Percentiles rank a stretch among this genome's conserved stretches.
Evolutionary conservation across 2,797 vertebrate species (phyloP).

Genomic region (Premnoplex brunnescens): DNA sequence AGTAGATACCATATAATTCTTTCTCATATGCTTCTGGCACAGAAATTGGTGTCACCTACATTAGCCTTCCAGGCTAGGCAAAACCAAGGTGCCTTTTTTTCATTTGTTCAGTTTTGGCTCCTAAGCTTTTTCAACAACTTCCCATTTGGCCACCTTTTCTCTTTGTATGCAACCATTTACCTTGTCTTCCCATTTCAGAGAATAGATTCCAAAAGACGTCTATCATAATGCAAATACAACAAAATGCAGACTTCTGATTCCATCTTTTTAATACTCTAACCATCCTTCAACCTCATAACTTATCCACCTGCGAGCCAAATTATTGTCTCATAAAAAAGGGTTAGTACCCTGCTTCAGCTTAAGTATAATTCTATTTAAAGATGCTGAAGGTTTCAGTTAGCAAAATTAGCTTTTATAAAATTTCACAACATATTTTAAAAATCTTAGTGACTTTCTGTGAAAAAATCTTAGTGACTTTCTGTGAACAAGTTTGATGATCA

Average conservation of each 20-base stretch:
- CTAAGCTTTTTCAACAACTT: background rate
- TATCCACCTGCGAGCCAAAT: constrained; percentile 49
- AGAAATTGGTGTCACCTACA: background rate
- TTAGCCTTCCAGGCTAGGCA: background rate
- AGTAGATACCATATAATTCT: background rate
- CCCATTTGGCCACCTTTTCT: background rate
- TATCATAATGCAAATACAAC: constrained; percentile 15
- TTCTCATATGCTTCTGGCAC: background rate
- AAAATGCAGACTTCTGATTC: constrained; percentile 34
- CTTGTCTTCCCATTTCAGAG: constrained; percentile 41
- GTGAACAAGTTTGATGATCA: background rate
- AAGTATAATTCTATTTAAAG: constrained; percentile 68
- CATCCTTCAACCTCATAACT: constrained; percentile 47
- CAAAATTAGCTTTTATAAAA: constrained; percentile 65
- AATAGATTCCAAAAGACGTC: constrained; percentile 11
- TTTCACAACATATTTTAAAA: constrained; percentile 57
- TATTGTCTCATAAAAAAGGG: constrained; percentile 62
- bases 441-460: constrained; percentile 23
- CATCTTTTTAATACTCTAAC: constrained; percentile 44
- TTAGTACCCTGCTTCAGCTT: constrained; percentile 45
- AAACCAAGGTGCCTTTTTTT: background rate
- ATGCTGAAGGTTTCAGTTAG: constrained; percentile 61
- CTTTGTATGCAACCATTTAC: background rate
- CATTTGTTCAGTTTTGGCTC: background rate
- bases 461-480: constrained; percentile 47